Evolutionary conservation across 2,888 invertebrate species (phyloP), one percentile per base, ranked within the genome.

Genomic region (Cyclophora punctaria): DNA sequence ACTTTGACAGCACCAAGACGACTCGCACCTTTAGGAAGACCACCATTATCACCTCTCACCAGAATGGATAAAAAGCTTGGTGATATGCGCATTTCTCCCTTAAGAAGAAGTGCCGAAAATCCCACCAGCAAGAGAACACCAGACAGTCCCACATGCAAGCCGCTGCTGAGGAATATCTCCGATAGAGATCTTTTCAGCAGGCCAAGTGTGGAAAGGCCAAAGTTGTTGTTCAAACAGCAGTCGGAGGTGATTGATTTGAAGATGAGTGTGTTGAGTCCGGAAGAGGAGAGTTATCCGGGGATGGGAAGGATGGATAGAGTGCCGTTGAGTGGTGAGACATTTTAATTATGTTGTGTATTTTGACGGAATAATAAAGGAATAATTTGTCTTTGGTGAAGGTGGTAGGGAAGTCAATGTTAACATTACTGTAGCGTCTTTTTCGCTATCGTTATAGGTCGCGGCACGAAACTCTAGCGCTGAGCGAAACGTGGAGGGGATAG

Each of bases 231-330:
- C 46, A 88, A 87, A 52, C 87, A 87, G 52, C 84, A 85, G 33
- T 84, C 88, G 0, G 89, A 89, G 59, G 80, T 86, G 3, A 89
- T 89, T 53, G 89, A 89, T 57, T 61, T 89, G 46, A 88, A 85
- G 63, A 87, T 89, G 77, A 78, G 82, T 56, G 78, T 88, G 0
- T 54, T 81, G 4, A 80, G 67, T 20, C 83, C 80, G 64, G 79
- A 79, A 0, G 81, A 83, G 41, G 83, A 84, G 46, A 78, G 78
- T 58, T 80, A 74, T 63, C 71, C 37, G 62, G 70, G 34, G 72
- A 37, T 37, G 37, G 4, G 72, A 6, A 86, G 79, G 53, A 61
- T 71, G 35, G 88, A 87, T 42, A 83, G 78, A 52, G 90, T 91
- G 7, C 82, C 87, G 6, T 71, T 91, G 41, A 80, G 89, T 45